Evolutionary conservation across 2,113 vertebrate genomes (phyloP), one percentile per base, ranked within the genome.

Genomic region (Actenoides lindsayi): DNA sequence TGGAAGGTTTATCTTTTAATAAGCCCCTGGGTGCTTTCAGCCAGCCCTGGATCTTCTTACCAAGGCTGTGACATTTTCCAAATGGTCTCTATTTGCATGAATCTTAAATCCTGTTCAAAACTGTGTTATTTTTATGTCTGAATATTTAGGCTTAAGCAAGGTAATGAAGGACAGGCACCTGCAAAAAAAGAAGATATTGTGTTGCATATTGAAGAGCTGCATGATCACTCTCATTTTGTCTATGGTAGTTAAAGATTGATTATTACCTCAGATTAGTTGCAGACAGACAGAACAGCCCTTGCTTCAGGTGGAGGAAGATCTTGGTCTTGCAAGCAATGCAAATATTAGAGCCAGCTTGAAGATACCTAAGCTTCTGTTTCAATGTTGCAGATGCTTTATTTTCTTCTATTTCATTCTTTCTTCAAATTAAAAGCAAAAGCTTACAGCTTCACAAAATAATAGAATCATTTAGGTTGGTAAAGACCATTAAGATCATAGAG

Each of bases 1-100:
- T n/a, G 50, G 84, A 91, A 79, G 31, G 68, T 94, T 91, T 93
- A 76, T 93, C 90, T 94, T 85, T 96, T 90, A 92, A 80, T 90
- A 94, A 76, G 27, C 33, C 59, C 57, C 68, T 96, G 51, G 53
- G 73, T 91, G 83, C 82, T 78, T 84, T 35, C 67, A 63, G 27
- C n/a, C 51, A 18, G 57, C 20, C 23, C 54, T 80, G 70, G 81
- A 48, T 42, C 51, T 69, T 81, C 60, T 50, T 24, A 79, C 35
- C 74, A 76, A 94, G 74, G 83, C 67, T 79, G 42, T 83, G 60
- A 67, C 3, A 30, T 96, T 93, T 94, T 93, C 90, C 93, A 69
- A 64, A 75, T 56, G 77, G 25, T 87, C 69, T 67, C 20, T 44
- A 5, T 93, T 85, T 96, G 69, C 18, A 73, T 54, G n/a, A 35